Conservation (phyloP, 2,888 invertebrate genomes). For the Platycheirus albimanus region DNA sequence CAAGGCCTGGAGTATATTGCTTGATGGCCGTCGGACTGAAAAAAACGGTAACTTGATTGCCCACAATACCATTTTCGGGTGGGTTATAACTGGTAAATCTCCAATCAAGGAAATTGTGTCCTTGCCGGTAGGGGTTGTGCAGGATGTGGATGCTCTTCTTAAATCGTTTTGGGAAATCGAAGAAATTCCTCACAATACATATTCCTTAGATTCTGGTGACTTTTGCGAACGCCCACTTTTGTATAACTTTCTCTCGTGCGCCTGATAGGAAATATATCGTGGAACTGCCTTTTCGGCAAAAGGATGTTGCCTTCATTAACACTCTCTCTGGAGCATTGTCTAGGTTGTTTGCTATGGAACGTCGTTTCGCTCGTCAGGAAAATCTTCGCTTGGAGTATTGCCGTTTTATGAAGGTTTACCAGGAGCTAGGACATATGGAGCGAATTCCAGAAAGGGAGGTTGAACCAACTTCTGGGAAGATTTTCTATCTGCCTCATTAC, state of each 20-base stretch:
- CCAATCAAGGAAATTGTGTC: background rate
- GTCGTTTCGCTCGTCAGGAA: background rate
- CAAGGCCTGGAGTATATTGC: conserved; percentile 10
- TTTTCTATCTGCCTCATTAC: conserved; percentile 26
- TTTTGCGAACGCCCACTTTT: background rate
- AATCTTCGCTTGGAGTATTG: conserved; percentile 2
- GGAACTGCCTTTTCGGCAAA: too few relatives aligned
- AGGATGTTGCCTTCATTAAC: background rate
- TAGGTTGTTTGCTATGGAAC: conserved; percentile 1
- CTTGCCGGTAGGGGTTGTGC: background rate
- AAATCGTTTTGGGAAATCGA: conserved; percentile 16
- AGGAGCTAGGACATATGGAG: conserved; percentile 17
- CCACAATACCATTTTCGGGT: background rate
- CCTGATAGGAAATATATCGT: background rate
- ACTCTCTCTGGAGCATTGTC: conserved; percentile 8
- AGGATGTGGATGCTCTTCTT: background rate
- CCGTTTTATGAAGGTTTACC: conserved; percentile 3
- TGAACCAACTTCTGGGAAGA: background rate
- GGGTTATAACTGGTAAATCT: background rate
- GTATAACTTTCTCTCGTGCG: background rate
- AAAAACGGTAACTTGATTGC: background rate
- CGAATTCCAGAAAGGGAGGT: background rate
- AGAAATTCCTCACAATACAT: background rate
- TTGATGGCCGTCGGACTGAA: background rate
- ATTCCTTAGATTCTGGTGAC: background rate